Conservation (phyloP, 2,888 invertebrate species). For the Alloscopus bannaensis region DNA sequence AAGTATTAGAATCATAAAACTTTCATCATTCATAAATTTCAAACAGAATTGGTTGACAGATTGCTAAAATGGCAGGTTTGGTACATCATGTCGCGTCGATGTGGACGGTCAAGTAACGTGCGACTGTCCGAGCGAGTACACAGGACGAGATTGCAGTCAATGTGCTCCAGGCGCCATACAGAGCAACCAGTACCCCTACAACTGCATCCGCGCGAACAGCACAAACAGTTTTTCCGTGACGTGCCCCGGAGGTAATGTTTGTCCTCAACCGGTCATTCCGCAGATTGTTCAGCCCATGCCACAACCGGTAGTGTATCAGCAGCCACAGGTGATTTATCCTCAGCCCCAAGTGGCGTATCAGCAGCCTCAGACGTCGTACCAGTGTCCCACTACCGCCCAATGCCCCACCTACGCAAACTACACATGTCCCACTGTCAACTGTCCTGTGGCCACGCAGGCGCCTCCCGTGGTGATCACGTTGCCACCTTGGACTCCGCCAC, state of each 20-base stretch:
- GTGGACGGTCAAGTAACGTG: slow-evolving; percentile 60
- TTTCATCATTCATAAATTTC: too few relatives aligned
- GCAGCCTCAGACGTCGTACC: neutral
- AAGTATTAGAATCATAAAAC: slow-evolving; percentile 40
- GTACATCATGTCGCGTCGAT: slow-evolving; percentile 59
- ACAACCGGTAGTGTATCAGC: neutral
- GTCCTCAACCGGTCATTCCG: slow-evolving; percentile 38
- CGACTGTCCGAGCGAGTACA: slow-evolving; percentile 65
- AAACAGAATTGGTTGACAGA: neutral
- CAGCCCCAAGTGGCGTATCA: neutral
- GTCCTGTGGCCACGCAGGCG: slow-evolving; percentile 4
- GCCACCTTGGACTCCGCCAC: slow-evolving; percentile 33
- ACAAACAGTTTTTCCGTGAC: slow-evolving; percentile 44
- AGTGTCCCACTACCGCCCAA: neutral
- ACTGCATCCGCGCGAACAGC: slow-evolving; percentile 49
- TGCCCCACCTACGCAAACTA: neutral
- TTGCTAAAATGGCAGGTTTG: slow-evolving; percentile 42
- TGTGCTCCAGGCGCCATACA: slow-evolving; percentile 65
- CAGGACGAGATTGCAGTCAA: slow-evolving; percentile 63
- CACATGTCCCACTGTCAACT: slow-evolving; percentile 12
- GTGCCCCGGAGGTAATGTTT: slow-evolving; percentile 47
- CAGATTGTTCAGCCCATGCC: slow-evolving; percentile 41
- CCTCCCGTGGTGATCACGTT: neutral
- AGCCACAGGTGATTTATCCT: neutral
- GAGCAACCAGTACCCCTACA: slow-evolving; percentile 59